Base-by-base conservation (phyloP, 2,888 invertebrate genomes). In the Pachymerium ferrugineum region DNA sequence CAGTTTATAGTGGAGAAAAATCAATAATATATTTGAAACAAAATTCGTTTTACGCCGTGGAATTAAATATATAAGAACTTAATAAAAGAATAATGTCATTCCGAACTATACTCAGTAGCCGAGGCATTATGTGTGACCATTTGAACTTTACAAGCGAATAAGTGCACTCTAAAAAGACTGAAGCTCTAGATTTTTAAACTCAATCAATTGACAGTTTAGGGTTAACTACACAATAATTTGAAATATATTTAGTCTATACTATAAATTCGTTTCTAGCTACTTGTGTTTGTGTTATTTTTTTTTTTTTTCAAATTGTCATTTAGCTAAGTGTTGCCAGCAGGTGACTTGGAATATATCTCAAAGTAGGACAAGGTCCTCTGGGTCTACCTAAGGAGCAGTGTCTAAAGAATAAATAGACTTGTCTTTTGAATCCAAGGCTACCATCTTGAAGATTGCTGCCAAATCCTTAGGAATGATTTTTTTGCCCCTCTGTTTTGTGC, bases 321-420 rank as follows among this genome's bases (percentile, higher is more conserved):
- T 54, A 2, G 16, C 6, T 3, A 16, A 54, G 47, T 19, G 14
- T 54, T 62, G 62, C 62, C 62, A 62, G 25, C 62, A 62, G 62
- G 62, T 62, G 28, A 62, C 62, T 62, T 28, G 28, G 28, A 62
- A 62, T 28, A 62, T 28, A 62, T 62, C 62, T 14, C 3, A 62
- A 62, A 62, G 28, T 62, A 62, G 62, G 62, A 62, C 62, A 62
- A 62, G 62, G 62, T 62, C 28, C 62, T 62, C 62, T 62, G 62
- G 62, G 62, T 62, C 28, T 62, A 62, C 62, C 62, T 62, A 62
- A 62, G 62, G 28, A 62, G 16, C 38, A 62, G 28, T 62, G 62
- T 62, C 62, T 62, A 62, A 47, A 62, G 62, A 62, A 62, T 62
- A 62, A 62, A 62, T 62, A 62, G 62, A 62, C 62, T 4, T 62